phyloP scores from a whole-genome alignment of 37 sponge, comb jelly and placozoan species.

The Corticium candelabrum region DNA sequence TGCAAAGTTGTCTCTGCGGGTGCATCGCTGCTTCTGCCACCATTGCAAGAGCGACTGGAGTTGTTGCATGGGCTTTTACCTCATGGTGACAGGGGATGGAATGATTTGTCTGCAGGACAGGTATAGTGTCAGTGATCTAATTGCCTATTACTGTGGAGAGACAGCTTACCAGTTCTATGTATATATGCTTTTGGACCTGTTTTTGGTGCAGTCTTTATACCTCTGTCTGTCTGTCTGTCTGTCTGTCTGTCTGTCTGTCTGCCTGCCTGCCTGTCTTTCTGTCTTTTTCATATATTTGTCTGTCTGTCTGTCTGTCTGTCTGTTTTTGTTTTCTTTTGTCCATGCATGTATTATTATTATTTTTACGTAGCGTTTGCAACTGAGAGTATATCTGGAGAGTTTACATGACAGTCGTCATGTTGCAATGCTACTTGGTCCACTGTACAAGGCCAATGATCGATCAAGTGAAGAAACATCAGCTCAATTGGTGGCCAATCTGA shows the following conservation, averaged over 20 bases:
- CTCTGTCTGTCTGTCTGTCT: slow-evolving; percentile 11
- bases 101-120: slow-evolving; percentile 65
- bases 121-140: slow-evolving; percentile 21
- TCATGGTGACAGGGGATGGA: slow-evolving; percentile 26
- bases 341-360: background rate
- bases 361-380: background rate
- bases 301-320: background rate
- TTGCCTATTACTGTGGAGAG: too few relatives aligned
- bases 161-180: too few relatives aligned
- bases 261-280: background rate
- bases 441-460: too few relatives aligned
- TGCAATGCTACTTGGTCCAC: background rate
- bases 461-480: background rate
- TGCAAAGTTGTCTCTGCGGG: slow-evolving; percentile 56
- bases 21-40: slow-evolving; percentile 59
- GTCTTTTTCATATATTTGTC: background rate
- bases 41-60: slow-evolving; percentile 53
- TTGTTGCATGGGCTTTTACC: slow-evolving; percentile 58
- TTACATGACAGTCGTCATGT: background rate
- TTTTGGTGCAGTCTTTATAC: too few relatives aligned
- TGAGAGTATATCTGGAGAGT: background rate
- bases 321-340: background rate
- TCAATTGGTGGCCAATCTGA: background rate
- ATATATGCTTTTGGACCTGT: too few relatives aligned
- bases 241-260: background rate